These are phyloP conservation scores for Aurelia sp. DNA, from an alignment of 30 jellyfish, hydroid and myxozoan species.

Conservation along the genomic window DNA sequence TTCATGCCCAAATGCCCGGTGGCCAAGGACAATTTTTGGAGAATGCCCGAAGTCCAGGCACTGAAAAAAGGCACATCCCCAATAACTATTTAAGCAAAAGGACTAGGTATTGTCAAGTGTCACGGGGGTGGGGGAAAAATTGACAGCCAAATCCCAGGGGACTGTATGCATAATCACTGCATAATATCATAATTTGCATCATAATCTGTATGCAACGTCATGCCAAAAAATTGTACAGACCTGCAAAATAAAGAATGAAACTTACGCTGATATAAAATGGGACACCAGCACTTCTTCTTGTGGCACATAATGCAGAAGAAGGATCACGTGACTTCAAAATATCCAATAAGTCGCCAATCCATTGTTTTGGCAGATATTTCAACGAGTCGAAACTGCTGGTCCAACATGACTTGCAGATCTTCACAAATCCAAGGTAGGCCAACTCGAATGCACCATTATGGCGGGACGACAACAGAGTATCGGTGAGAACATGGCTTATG, in stretches of 20 bases:
- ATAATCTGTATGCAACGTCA: too few species aligned
- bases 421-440: constrained; percentile 88
- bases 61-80: too few species aligned
- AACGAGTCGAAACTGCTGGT: constrained; percentile 18
- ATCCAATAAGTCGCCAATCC: constrained; percentile 54
- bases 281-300: constrained; percentile 96
- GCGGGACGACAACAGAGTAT: constrained; percentile 78
- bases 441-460: constrained; percentile 95
- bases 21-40: too few species aligned
- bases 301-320: constrained; percentile 63
- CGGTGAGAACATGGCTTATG: constrained; percentile 73
- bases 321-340: constrained; percentile 43
- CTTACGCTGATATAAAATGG: constrained; percentile 87
- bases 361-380: constrained; percentile 52
- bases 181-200: too few species aligned
- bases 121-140: too few species aligned
- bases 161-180: too few species aligned
- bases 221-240: not conserved
- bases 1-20: too few species aligned
- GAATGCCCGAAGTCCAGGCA: too few species aligned
- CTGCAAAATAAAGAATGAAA: not conserved
- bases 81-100: too few species aligned
- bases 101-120: too few species aligned
- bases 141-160: too few species aligned
- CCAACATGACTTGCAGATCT: constrained; percentile 84